A percentile compares a stretch with the other conserved stretches of the same genome.
Evolutionary conservation across 2,113 vertebrate species (phyloP).

Genomic region (Pelodiscus sinensis): DNA sequence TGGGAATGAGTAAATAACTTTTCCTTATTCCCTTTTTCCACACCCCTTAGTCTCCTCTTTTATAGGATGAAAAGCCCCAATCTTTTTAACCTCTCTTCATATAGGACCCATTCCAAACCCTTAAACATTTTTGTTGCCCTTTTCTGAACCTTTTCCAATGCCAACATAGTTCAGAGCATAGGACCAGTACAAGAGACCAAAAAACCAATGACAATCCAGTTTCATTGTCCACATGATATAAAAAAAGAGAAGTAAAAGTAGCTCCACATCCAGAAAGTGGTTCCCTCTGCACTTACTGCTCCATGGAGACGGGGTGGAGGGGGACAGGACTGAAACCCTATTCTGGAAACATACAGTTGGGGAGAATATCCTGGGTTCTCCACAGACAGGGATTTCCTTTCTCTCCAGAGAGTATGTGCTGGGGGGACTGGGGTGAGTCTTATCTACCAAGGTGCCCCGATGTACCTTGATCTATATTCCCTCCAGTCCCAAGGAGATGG

Average conservation of each 20-base stretch:
- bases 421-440: no score
- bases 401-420: no score
- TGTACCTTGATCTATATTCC: neutral
- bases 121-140: no score
- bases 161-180: neutral
- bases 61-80: no score
- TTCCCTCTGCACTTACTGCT: neutral
- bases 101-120: no score
- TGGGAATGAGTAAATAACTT: no score
- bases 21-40: no score
- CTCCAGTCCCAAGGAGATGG: neutral
- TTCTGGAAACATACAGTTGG: neutral
- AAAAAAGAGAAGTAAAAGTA: accelerated
- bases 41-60: no score
- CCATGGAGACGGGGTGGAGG: neutral
- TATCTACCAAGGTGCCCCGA: neutral
- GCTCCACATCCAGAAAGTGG: neutral
- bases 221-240: accelerated
- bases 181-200: neutral
- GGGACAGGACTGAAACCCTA: neutral
- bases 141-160: no score
- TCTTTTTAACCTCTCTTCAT: no score
- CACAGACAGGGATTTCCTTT: neutral
- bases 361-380: accelerated
- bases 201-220: neutral